Evolutionary conservation across 2,113 vertebrate species (phyloP).

Genomic region (Plotosus lineatus): DNA sequence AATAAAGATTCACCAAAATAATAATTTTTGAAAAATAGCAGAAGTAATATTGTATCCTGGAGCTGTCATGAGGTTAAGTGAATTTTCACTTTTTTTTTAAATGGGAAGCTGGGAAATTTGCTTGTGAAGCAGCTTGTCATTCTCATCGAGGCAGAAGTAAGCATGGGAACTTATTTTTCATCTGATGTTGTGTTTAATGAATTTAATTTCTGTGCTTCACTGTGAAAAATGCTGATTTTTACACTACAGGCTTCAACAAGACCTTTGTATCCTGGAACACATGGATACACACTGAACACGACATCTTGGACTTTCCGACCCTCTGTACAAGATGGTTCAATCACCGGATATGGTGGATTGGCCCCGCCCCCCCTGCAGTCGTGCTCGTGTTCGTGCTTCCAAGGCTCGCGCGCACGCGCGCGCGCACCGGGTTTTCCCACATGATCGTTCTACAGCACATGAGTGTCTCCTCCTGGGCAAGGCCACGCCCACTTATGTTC

Average conservation of each 20-base stretch:
- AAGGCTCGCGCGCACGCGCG: conserved; percentile 6
- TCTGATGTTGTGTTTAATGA: background rate
- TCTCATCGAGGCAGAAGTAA: background rate
- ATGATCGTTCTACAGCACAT: conserved; percentile 59
- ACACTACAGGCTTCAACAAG: background rate
- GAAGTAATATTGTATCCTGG: background rate
- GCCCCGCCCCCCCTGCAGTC: conserved; percentile 23
- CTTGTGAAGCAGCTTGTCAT: conserved; percentile 35
- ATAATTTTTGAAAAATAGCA: too few species aligned
- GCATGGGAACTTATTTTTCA: background rate
- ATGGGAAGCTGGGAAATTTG: conserved; percentile 38
- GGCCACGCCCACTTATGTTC: conserved; percentile 63
- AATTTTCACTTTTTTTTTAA: conserved; percentile 29
- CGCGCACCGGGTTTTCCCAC: conserved; percentile 71
- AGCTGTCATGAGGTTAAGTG: background rate
- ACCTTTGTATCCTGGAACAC: conserved; percentile 11
- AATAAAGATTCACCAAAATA: background rate
- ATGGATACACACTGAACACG: background rate
- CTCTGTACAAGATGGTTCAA: conserved; percentile 20
- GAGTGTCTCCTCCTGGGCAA: conserved; percentile 62
- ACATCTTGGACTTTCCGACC: conserved; percentile 15
- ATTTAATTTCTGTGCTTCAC: background rate
- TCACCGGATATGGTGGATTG: background rate
- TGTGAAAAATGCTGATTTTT: background rate
- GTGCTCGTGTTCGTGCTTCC: conserved; percentile 49